phyloP scores from a whole-genome alignment of 2,113 vertebrate genomes.

The Carollia perspicillata region DNA sequence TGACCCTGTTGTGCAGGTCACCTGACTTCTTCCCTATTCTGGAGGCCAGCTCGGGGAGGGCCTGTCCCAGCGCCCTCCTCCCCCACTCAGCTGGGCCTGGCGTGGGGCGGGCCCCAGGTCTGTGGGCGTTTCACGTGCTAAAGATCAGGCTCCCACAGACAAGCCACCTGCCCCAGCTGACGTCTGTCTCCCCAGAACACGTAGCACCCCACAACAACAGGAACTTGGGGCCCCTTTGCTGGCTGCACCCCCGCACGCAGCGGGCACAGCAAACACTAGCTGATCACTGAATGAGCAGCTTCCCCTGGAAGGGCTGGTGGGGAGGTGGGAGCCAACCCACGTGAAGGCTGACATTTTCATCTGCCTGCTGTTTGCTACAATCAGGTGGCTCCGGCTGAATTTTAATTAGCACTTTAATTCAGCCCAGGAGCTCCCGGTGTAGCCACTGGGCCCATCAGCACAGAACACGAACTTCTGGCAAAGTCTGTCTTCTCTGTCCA shows the following conservation, averaged over 20 bases:
- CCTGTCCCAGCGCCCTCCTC: fast-evolving
- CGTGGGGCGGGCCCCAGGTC: fast-evolving
- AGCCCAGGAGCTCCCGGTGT: constrained; percentile 32
- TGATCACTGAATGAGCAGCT: neutral
- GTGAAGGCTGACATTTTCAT: constrained; percentile 58
- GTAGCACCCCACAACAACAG: neutral
- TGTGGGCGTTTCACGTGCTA: neutral
- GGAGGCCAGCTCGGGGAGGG: neutral
- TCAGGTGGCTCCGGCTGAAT: constrained; percentile 33
- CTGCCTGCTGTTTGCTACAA: constrained; percentile 38
- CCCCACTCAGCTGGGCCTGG: neutral
- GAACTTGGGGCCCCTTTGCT: neutral
- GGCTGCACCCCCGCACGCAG: fast-evolving
- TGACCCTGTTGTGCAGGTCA: fast-evolving
- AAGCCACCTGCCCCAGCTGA: neutral
- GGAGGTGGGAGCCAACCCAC: neutral
- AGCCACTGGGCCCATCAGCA: constrained; percentile 42
- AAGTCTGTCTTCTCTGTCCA: neutral
- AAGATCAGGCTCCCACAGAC: neutral
- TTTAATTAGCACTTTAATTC: constrained; percentile 63
- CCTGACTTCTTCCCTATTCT: neutral
- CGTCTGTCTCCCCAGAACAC: neutral
- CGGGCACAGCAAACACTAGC: neutral
- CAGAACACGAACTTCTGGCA: constrained; percentile 7
- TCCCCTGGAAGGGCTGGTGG: neutral